These are phyloP conservation scores for Sphecodes monilicornis DNA, from an alignment of 2,888 invertebrate species.

Conservation along the genomic window DNA sequence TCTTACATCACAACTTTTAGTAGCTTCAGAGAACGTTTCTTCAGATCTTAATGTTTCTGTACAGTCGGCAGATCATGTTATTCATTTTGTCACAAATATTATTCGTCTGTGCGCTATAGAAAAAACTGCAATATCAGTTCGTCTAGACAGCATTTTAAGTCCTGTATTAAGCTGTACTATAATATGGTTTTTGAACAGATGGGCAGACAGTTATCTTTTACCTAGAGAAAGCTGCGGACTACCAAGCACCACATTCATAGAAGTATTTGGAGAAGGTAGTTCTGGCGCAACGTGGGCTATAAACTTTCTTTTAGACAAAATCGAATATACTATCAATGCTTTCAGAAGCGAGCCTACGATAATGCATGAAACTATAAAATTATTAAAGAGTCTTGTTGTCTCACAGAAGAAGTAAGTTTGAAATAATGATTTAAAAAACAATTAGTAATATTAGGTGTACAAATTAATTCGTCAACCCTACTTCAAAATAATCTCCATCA, in stretches of 20 bases:
- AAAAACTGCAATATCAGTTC: slow-evolving; percentile 89
- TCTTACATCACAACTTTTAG: slow-evolving; percentile 85
- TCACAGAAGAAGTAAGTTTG: slow-evolving; percentile 85
- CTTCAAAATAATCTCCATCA: too few relatives aligned
- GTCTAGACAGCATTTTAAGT: slow-evolving; percentile 89
- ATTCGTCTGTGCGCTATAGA: slow-evolving; percentile 92
- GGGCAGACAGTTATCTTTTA: slow-evolving; percentile 90
- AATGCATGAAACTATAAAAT: slow-evolving; percentile 87
- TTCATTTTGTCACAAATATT: slow-evolving; percentile 89
- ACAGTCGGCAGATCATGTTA: slow-evolving; percentile 80
- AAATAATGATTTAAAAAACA: slow-evolving; percentile 12
- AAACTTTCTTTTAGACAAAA: slow-evolving; percentile 88
- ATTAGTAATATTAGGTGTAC: neutral
- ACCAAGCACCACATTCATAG: slow-evolving; percentile 86
- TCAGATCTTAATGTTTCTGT: slow-evolving; percentile 77
- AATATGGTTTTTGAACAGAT: slow-evolving; percentile 92
- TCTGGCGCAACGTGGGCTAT: slow-evolving; percentile 88
- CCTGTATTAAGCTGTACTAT: slow-evolving; percentile 92
- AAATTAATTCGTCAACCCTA: too few relatives aligned
- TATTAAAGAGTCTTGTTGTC: slow-evolving; percentile 86
- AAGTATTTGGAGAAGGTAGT: slow-evolving; percentile 89
- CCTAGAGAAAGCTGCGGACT: slow-evolving; percentile 86
- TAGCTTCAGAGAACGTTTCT: slow-evolving; percentile 83
- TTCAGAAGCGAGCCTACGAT: slow-evolving; percentile 88
- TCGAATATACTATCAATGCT: slow-evolving; percentile 87